A percentile compares a stretch with the other conserved stretches of the same genome.
These are phyloP conservation scores for Blastobasis lacticolella DNA, from an alignment of 2,888 invertebrate genomes.

Conservation along the genomic window DNA sequence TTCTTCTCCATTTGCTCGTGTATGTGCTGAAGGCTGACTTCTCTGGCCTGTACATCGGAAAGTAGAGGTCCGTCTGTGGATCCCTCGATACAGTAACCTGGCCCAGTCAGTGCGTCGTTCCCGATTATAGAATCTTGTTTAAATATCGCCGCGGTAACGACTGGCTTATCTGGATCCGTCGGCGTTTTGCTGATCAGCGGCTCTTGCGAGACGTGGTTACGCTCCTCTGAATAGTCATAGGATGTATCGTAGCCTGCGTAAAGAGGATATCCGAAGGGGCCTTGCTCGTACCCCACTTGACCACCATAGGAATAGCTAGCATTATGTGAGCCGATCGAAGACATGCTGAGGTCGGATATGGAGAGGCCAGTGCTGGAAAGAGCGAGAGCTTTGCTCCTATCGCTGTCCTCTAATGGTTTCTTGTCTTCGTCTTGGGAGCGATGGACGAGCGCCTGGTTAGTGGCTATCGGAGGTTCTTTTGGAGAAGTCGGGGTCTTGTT, in stretches of 20 bases:
- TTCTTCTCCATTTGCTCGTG: conserved; percentile 57
- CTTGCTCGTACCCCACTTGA: conserved; percentile 84
- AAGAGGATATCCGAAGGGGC: conserved; percentile 80
- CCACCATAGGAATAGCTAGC: conserved; percentile 86
- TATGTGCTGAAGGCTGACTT: conserved; percentile 56
- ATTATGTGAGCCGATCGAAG: conserved; percentile 81
- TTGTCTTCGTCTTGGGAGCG: conserved; percentile 58
- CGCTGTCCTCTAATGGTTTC: conserved; percentile 47
- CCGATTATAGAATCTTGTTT: conserved; percentile 76
- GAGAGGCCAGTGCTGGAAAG: conserved; percentile 84
- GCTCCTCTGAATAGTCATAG: conserved; percentile 42
- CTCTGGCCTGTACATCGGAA: conserved; percentile 67
- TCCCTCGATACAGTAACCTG: conserved; percentile 66
- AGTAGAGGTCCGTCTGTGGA: conserved; percentile 66
- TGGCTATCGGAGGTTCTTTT: conserved; percentile 59
- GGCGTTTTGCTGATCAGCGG: conserved; percentile 64
- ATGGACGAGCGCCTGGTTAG: conserved; percentile 65
- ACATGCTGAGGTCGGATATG: conserved; percentile 85
- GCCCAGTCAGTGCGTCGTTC: conserved; percentile 55
- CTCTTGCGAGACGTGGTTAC: conserved; percentile 60
- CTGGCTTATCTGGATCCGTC: conserved; percentile 75
- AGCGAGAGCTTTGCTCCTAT: conserved; percentile 54
- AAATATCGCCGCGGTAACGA: conserved; percentile 81
- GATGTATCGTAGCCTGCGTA: conserved; percentile 74
- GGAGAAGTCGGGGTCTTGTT: conserved; percentile 49